Percentiles rank a stretch among this genome's conserved stretches.
phyloP scores from a whole-genome alignment of 2,888 invertebrate species.

The Gisinianus flammeolus region DNA sequence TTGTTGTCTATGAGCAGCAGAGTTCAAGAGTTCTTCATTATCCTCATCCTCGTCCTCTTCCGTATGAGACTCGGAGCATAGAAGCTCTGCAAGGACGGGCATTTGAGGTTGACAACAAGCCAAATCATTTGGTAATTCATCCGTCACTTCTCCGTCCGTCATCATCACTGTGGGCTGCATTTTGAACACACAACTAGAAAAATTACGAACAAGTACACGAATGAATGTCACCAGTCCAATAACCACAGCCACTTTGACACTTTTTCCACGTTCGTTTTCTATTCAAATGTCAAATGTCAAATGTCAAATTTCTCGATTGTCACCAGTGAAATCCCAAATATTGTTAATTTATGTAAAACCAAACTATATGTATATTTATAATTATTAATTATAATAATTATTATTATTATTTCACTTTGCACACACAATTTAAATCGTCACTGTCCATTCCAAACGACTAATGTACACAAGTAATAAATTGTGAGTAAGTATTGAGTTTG shows the following conservation, averaged over 20 bases:
- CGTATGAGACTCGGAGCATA: slow-evolving; percentile 54
- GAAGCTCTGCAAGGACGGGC: slow-evolving; percentile 57
- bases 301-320: not conserved
- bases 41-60: slow-evolving; percentile 44
- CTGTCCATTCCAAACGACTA: not conserved
- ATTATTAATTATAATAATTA: too few species aligned
- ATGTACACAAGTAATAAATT: not conserved
- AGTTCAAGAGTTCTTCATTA: not conserved
- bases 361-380: too few species aligned
- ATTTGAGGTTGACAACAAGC: slow-evolving; percentile 57
- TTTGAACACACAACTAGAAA: slow-evolving; percentile 37
- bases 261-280: not conserved
- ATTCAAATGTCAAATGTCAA: not conserved
- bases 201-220: slow-evolving; percentile 10
- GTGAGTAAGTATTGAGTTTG: not conserved
- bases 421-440: not conserved
- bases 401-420: too few species aligned
- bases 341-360: too few species aligned
- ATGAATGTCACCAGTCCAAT: slow-evolving; percentile 15
- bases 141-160: slow-evolving; percentile 46
- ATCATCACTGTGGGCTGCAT: slow-evolving; percentile 55
- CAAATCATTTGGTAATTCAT: slow-evolving; percentile 52
- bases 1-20: not conserved
- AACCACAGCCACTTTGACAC: slow-evolving; percentile 21
- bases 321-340: not conserved